Evolutionary conservation across 2,888 invertebrate species (phyloP), one percentile per base, ranked within the genome.

Genomic region (Clistopyga incitator): DNA sequence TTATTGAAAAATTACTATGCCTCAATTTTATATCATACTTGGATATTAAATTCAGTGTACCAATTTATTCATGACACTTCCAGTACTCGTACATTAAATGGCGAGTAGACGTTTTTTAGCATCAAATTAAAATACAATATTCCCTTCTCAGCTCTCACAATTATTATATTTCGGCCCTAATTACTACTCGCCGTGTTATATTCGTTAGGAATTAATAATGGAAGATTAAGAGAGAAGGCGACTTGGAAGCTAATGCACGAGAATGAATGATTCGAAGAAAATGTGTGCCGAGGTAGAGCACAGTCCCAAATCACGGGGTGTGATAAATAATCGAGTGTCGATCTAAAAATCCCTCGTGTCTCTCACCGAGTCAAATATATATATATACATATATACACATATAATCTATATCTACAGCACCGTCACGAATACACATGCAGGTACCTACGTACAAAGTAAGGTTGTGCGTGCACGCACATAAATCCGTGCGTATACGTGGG

Each of bases 321-420:
- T 67, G 78, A 85, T 84, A 79, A 85, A 82, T 82, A 84, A 82
- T 65, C 68, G 64, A 68, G 29, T 71, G 81, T 76, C 75, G 65
- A 77, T 81, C 78, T 29, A 54, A 54, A 80, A 72, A 45, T 84
- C 67, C 34, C 56, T 52, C 78, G 68, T 82, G 61, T 74, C 61
- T 11, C 42, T 25, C 2, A n/a, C 13, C 18, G 65, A 1, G 45
- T 3, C 23, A 2, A 13, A 45, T 34, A 47, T n/a, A 34, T 38
- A n/a, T 18, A 45, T 45, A n/a, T 65, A 20, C 20, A 29, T 15
- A n/a, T 54, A 47, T 47, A 38, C 10, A 59, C 20, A 10, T 38
- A 45, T 56, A 25, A 25, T n/a, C 20, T n/a, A 25, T 38, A 20
- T 25, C 47, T 20, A 13, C 0, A 50, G n/a, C 23, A 47, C 45